phyloP scores from a whole-genome alignment of 2,888 invertebrate genomes.

The Drosophila conformis region DNA sequence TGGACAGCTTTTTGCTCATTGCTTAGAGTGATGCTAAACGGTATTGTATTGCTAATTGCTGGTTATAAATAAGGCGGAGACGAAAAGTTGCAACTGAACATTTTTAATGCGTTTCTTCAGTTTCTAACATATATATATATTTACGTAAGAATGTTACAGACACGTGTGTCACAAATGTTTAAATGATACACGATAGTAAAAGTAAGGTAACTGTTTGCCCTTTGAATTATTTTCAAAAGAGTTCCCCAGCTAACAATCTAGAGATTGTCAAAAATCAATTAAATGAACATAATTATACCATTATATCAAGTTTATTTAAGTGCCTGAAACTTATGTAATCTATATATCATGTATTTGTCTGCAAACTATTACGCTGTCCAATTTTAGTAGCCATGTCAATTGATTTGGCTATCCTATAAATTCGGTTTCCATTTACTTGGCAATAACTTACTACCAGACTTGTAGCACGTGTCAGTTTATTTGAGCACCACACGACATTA shows the following conservation, averaged over 20 bases:
- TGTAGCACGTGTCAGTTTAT: slow-evolving; percentile 6
- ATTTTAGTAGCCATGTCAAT: neutral
- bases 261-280: neutral
- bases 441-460: neutral
- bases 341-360: neutral
- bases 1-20: neutral
- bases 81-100: neutral
- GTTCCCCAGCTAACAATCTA: neutral
- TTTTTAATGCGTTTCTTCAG: neutral
- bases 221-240: neutral
- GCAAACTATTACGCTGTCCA: neutral
- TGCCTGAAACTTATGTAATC: neutral
- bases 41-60: neutral
- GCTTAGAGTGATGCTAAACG: neutral
- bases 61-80: neutral
- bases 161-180: neutral
- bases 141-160: neutral
- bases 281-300: neutral
- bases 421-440: neutral
- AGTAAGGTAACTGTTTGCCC: neutral
- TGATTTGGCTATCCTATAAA: neutral
- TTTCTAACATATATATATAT: neutral
- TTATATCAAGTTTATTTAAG: neutral
- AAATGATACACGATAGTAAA: neutral
- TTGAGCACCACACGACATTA: neutral